These are phyloP conservation scores for Okamejei kenojei DNA, from an alignment of 2,797 vertebrate species.

Conservation along the genomic window DNA sequence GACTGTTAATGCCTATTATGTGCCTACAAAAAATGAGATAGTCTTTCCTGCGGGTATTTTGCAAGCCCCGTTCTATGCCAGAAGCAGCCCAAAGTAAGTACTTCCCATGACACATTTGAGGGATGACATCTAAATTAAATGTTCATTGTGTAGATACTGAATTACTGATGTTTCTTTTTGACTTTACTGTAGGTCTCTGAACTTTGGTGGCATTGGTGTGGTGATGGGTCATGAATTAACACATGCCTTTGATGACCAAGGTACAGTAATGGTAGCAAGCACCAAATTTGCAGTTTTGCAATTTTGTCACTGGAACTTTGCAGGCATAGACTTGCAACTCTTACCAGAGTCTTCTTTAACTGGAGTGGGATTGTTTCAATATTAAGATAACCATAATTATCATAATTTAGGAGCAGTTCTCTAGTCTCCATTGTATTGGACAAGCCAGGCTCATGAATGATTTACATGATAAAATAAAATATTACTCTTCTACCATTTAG, in stretches of 20 bases:
- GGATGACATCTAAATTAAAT: not conserved
- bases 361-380: not conserved
- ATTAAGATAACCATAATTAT: not conserved
- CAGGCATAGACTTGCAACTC: not conserved
- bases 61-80: slow-evolving; percentile 91
- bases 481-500: not conserved
- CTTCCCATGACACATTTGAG: not conserved
- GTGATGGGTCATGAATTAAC: slow-evolving; percentile 97
- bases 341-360: not conserved
- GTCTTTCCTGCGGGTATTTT: slow-evolving; percentile 94
- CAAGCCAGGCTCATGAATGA: not conserved
- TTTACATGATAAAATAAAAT: not conserved
- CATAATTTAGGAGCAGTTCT: not conserved
- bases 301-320: not conserved
- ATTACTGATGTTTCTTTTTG: not conserved
- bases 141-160: not conserved
- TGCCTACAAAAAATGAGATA: slow-evolving; percentile 94
- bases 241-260: slow-evolving; percentile 90
- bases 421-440: not conserved
- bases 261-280: slow-evolving; percentile 48
- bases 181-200: slow-evolving; percentile 70
- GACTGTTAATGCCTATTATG: slow-evolving; percentile 94
- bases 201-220: slow-evolving; percentile 92
- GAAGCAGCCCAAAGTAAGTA: slow-evolving; percentile 83
- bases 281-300: not conserved